Conservation (phyloP, 2,888 invertebrate species). For the Tanytarsus gracilentus region DNA sequence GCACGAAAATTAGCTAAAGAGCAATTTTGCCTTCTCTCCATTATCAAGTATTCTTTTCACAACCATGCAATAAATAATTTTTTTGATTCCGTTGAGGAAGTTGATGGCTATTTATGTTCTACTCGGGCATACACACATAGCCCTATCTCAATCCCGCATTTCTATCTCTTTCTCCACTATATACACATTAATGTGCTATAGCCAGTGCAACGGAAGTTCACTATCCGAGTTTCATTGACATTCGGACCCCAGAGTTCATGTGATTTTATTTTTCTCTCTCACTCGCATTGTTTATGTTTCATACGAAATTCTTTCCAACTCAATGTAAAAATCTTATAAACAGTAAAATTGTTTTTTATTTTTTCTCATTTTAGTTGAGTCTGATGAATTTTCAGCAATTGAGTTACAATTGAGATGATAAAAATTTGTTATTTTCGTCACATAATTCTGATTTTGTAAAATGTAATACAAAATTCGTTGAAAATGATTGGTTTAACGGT, state of each 20-base stretch:
- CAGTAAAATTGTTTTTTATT: background rate
- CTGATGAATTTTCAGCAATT: too few species aligned
- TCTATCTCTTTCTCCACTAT: background rate
- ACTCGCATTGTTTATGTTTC: too few species aligned
- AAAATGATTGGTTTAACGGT: too few species aligned
- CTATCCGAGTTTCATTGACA: constrained; percentile 21
- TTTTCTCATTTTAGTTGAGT: background rate
- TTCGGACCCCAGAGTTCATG: constrained; percentile 5
- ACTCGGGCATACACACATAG: background rate
- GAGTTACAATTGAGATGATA: too few species aligned
- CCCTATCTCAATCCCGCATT: background rate
- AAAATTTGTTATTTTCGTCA: too few species aligned
- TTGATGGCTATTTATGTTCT: constrained; percentile 24
- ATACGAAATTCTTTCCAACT: too few species aligned
- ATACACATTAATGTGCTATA: background rate
- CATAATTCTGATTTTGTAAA: too few species aligned
- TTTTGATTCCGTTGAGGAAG: constrained; percentile 17
- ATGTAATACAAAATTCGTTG: too few species aligned
- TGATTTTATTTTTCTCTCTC: too few species aligned
- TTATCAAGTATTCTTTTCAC: constrained; percentile 12
- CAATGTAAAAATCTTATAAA: background rate
- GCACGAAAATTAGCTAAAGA: background rate
- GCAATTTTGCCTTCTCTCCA: background rate
- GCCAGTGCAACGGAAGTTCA: constrained; percentile 18
- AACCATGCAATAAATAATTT: constrained; percentile 16